A percentile compares a stretch with the other conserved stretches of the same genome.
Evolutionary conservation across 2,797 vertebrate genomes (phyloP).

Genomic region (Euthynnus affinis): DNA sequence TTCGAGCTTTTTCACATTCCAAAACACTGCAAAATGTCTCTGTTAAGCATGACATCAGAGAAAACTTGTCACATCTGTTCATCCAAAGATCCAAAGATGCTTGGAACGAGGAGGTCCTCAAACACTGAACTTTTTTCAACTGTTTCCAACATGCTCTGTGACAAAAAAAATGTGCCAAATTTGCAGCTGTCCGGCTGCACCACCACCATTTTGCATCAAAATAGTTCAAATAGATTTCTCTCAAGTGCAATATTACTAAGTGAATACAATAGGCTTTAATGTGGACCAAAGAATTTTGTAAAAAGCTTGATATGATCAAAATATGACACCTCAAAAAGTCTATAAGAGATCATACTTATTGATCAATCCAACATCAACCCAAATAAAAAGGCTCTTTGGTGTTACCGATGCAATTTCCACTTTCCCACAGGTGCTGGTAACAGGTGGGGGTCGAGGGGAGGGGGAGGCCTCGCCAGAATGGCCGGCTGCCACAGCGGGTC

Average conservation of each 20-base stretch:
- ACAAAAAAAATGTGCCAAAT: neutral
- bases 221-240: neutral
- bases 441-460: conserved; percentile 59
- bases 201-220: too few relatives aligned
- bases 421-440: conserved; percentile 71
- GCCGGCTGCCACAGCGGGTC: conserved; percentile 56
- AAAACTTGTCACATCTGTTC: conserved; percentile 29
- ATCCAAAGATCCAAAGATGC: neutral
- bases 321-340: neutral
- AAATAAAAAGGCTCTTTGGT: conserved; percentile 8
- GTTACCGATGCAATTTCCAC: conserved; percentile 35
- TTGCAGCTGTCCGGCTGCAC: too few relatives aligned
- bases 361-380: neutral
- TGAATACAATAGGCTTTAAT: neutral
- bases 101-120: neutral
- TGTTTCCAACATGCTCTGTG: neutral
- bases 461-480: conserved; percentile 34
- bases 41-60: neutral
- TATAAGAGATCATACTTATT: neutral
- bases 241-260: neutral
- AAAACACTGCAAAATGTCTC: neutral
- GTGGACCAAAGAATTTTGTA: neutral
- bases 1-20: conserved; percentile 10
- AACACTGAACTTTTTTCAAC: neutral
- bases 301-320: neutral